These are phyloP conservation scores for Camponotus pennsylvanicus DNA, from an alignment of 1,140 invertebrate genomes.

Conservation along the genomic window DNA sequence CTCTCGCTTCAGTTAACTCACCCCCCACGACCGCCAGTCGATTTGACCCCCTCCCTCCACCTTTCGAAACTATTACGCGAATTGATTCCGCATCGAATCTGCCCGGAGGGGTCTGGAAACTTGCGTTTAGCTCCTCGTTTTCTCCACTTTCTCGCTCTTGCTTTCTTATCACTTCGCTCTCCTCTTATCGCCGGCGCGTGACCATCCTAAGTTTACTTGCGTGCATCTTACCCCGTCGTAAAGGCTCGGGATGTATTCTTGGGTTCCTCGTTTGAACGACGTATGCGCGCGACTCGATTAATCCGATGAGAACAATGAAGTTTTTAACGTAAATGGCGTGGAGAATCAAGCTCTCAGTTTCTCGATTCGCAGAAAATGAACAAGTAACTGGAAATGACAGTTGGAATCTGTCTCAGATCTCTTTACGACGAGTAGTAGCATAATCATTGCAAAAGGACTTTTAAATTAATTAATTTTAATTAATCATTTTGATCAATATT, in stretches of 20 bases:
- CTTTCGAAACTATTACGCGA: constrained; percentile 81
- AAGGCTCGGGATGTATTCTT: constrained; percentile 32
- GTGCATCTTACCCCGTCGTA: constrained; percentile 40
- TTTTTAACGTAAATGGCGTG: neutral
- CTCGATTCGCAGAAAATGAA: neutral
- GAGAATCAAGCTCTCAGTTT: neutral
- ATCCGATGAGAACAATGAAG: constrained; percentile 5
- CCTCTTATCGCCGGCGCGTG: constrained; percentile 46
- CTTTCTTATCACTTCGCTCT: neutral
- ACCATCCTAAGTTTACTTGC: constrained; percentile 43
- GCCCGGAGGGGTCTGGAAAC: constrained; percentile 68
- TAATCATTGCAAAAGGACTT: neutral
- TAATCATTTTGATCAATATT: too few relatives aligned
- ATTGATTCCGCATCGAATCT: constrained; percentile 82
- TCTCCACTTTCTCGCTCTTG: constrained; percentile 48
- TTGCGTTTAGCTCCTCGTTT: constrained; percentile 83
- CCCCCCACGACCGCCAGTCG: constrained; percentile 65
- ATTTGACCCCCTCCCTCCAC: constrained; percentile 70
- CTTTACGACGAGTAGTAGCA: neutral
- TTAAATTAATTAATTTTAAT: too few relatives aligned
- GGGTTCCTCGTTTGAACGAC: constrained; percentile 16
- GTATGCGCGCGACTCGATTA: constrained; percentile 7
- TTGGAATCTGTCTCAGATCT: neutral
- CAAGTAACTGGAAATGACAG: neutral
- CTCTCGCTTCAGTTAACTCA: constrained; percentile 52